Evolutionary conservation across 2,888 invertebrate species (phyloP).

Genomic region (Megamerina dolium): DNA sequence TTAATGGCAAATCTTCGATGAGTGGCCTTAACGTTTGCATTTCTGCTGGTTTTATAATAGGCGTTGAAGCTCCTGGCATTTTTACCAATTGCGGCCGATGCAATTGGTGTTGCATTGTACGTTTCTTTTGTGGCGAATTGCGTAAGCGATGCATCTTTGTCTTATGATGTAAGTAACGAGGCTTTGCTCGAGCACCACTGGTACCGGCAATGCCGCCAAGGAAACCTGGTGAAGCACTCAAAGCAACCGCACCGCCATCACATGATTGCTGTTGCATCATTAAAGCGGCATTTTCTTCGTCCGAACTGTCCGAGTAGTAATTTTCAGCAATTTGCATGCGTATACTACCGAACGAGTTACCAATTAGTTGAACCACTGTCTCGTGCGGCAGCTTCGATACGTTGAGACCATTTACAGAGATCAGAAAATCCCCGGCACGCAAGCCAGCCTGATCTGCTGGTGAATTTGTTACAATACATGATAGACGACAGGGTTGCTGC

Average conservation of each 20-base stretch:
- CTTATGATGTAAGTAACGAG: constrained; percentile 52
- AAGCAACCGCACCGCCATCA: constrained; percentile 16
- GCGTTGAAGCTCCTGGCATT: background rate
- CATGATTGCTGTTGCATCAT: constrained; percentile 24
- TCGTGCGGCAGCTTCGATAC: constrained; percentile 91
- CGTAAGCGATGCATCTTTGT: constrained; percentile 53
- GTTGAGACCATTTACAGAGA: constrained; percentile 85
- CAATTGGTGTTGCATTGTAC: constrained; percentile 18
- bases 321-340: constrained; percentile 81
- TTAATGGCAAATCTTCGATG: constrained; percentile 38
- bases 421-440: constrained; percentile 84
- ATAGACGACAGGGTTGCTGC: constrained; percentile 90
- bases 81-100: constrained; percentile 6
- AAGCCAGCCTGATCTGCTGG: constrained; percentile 88
- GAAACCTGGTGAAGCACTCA: constrained; percentile 16
- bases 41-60: constrained; percentile 11
- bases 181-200: constrained; percentile 34
- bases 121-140: constrained; percentile 55
- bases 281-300: constrained; percentile 60
- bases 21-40: constrained; percentile 34
- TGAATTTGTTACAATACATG: constrained; percentile 83
- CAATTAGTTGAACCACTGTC: constrained; percentile 86
- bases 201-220: constrained; percentile 17
- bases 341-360: constrained; percentile 75
- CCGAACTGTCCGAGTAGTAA: constrained; percentile 79